Percentiles rank a stretch among this genome's conserved stretches.
Conservation (phyloP, 1,140 invertebrate species). For the Antheraea mylitta region DNA sequence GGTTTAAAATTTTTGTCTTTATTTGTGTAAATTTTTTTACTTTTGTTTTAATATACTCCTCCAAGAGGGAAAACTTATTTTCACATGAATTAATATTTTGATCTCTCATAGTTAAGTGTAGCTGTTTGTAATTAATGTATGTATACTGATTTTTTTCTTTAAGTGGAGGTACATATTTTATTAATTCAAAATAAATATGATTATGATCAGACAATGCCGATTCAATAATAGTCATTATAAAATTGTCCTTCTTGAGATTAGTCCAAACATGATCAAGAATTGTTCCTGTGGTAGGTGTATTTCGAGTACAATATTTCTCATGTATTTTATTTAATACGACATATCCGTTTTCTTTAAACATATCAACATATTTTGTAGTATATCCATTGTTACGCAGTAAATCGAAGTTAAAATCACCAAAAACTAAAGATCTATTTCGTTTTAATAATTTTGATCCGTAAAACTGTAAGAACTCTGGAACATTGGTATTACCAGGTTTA, state of each 20-base stretch:
- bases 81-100: no score
- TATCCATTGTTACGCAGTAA: slow-evolving; percentile 19
- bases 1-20: no score
- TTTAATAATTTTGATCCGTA: slow-evolving; percentile 27
- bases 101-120: no score
- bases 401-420: slow-evolving; percentile 37
- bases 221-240: no score
- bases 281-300: slow-evolving; percentile 27
- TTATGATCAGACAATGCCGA: no score
- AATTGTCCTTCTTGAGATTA: slow-evolving; percentile 22
- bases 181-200: no score
- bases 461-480: slow-evolving; percentile 23
- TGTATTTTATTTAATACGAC: slow-evolving; percentile 37
- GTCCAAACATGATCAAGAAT: slow-evolving; percentile 34
- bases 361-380: slow-evolving; percentile 13
- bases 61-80: no score
- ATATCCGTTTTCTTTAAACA: slow-evolving; percentile 28
- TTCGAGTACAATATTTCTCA: slow-evolving; percentile 23
- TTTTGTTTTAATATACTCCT: no score
- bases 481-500: slow-evolving; percentile 26
- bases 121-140: no score
- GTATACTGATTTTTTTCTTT: no score
- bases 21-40: no score
- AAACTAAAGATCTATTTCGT: slow-evolving; percentile 24
- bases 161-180: no score